A percentile compares a stretch with the other conserved stretches of the same genome.
phyloP scores from a whole-genome alignment of 2,797 vertebrate genomes.

The Poeciliopsis infans region DNA sequence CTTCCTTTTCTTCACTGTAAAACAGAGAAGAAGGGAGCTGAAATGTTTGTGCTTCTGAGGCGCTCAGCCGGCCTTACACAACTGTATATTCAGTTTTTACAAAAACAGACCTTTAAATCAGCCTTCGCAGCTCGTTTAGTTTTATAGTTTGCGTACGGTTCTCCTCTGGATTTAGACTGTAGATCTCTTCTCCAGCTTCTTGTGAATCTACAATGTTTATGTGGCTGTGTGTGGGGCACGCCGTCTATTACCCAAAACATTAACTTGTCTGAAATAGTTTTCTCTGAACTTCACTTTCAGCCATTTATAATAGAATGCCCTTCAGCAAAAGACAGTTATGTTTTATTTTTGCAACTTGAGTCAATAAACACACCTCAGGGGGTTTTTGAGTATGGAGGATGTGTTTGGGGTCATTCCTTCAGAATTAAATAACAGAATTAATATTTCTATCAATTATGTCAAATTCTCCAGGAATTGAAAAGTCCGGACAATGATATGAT shows the following conservation, averaged over 20 bases:
- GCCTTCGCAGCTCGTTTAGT: not conserved
- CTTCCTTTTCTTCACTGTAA: conserved; percentile 28
- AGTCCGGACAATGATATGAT: not conserved
- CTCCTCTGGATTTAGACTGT: conserved; percentile 4
- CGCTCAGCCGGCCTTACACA: not conserved
- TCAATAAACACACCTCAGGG: not conserved
- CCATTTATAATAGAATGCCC: not conserved
- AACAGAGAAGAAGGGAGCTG: conserved; percentile 14
- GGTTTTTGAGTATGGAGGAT: too few relatives aligned
- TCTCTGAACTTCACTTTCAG: not conserved
- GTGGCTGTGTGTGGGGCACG: not conserved
- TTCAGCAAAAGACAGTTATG: not conserved
- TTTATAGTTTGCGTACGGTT: conserved; percentile 18
- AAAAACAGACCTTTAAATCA: conserved; percentile 14
- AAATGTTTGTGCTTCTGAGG: conserved; percentile 10
- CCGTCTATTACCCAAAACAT: not conserved
- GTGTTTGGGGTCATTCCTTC: too few relatives aligned
- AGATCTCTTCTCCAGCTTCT: not conserved
- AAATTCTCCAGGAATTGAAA: not conserved
- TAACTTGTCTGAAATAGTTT: not conserved
- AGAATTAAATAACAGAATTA: not conserved
- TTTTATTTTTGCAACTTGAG: not conserved
- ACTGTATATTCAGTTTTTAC: not conserved
- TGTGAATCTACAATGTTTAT: conserved; percentile 4
- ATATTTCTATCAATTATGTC: not conserved